A percentile compares a stretch with the other conserved stretches of the same genome.
These are phyloP conservation scores for Drosophila multiciliata DNA, from an alignment of 2,888 invertebrate genomes.

Conservation along the genomic window DNA sequence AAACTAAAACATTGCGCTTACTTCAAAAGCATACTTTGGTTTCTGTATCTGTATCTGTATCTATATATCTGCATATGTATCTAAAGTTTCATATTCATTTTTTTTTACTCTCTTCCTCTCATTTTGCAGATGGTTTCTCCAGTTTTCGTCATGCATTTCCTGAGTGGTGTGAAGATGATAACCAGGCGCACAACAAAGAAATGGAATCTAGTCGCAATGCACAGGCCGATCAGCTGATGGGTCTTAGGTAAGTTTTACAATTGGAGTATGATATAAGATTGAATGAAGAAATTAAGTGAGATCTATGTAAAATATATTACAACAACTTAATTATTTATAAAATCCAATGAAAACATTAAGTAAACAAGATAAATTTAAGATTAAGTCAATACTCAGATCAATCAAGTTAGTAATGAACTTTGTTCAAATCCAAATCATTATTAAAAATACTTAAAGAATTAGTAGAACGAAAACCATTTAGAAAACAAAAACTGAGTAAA, in stretches of 20 bases:
- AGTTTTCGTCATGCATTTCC: slow-evolving; percentile 94
- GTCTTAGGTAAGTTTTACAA: slow-evolving; percentile 83
- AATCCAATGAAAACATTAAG: neutral
- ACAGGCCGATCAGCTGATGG: slow-evolving; percentile 88
- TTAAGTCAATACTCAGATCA: neutral
- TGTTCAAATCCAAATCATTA: neutral
- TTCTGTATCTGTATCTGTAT: neutral
- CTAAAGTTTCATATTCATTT: slow-evolving; percentile 34
- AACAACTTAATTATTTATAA: neutral
- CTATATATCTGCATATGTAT: slow-evolving; percentile 23
- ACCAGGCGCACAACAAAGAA: slow-evolving; percentile 88
- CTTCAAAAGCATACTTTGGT: slow-evolving; percentile 37
- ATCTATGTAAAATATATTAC: neutral
- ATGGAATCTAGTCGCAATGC: slow-evolving; percentile 86
- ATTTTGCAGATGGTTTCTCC: slow-evolving; percentile 91
- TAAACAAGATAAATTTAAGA: neutral
- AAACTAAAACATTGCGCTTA: slow-evolving; percentile 31
- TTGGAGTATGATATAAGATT: neutral
- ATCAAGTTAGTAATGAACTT: neutral
- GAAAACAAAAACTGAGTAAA: neutral
- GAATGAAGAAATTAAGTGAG: neutral
- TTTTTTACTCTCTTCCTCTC: slow-evolving; percentile 7
- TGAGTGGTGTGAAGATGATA: slow-evolving; percentile 95
- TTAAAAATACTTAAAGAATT: neutral
- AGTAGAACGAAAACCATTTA: neutral